Conservation (phyloP, 2,797 vertebrate genomes). For the Xenopus petersii region DNA sequence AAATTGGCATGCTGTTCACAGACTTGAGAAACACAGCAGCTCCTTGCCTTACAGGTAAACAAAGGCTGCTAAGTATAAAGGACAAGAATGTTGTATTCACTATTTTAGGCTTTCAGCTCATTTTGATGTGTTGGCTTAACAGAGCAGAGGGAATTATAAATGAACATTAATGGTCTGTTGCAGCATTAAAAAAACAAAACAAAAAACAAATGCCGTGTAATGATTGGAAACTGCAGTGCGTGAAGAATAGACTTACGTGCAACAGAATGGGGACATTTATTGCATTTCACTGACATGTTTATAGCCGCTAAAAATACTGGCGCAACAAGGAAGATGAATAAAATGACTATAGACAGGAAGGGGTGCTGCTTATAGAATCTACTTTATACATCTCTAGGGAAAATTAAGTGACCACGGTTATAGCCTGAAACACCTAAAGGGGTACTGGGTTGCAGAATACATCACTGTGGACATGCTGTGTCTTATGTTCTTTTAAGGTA, state of each 20-base stretch:
- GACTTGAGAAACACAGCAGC: not conserved
- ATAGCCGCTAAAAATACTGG: slow-evolving; percentile 10
- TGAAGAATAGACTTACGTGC: slow-evolving; percentile 27
- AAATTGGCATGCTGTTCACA: not conserved
- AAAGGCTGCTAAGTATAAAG: not conserved
- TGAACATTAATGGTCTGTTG: slow-evolving; percentile 27
- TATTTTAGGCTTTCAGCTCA: slow-evolving; percentile 30
- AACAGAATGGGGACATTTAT: slow-evolving; percentile 17
- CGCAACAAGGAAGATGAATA: not conserved
- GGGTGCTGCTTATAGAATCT: too few relatives aligned
- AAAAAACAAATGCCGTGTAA: slow-evolving; percentile 15
- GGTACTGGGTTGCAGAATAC: too few relatives aligned
- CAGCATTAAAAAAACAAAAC: slow-evolving; percentile 18
- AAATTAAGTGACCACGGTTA: too few relatives aligned
- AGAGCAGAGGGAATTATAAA: slow-evolving; percentile 18
- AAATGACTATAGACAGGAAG: not conserved
- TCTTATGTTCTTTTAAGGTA: too few relatives aligned
- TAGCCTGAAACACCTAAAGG: too few relatives aligned
- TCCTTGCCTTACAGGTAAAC: not conserved
- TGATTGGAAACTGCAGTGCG: slow-evolving; percentile 16
- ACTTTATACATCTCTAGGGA: too few relatives aligned
- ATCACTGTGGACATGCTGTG: too few relatives aligned
- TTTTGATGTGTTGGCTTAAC: slow-evolving; percentile 29
- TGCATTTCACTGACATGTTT: slow-evolving; percentile 24
- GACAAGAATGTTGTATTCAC: not conserved